Evolutionary conservation across 2,888 invertebrate species (phyloP).

Genomic region (Scelioninae gen. 2): DNA sequence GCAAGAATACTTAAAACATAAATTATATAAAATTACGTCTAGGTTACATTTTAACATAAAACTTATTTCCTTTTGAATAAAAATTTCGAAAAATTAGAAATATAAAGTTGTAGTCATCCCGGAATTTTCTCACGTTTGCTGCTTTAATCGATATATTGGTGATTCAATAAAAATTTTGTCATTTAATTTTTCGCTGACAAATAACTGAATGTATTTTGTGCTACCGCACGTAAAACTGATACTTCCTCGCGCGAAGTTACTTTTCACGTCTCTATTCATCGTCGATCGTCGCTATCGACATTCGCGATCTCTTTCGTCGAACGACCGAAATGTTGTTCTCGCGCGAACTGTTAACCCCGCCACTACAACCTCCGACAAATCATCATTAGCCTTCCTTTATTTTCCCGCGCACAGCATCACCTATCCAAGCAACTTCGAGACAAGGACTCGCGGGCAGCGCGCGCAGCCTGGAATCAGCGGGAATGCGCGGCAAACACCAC

Average conservation of each 20-base stretch:
- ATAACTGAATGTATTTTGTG: too few relatives aligned
- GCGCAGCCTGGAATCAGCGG: conserved; percentile 33
- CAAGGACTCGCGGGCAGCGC: conserved; percentile 19
- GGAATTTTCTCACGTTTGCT: too few relatives aligned
- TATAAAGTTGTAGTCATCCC: too few relatives aligned
- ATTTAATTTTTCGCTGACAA: too few relatives aligned
- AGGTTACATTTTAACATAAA: too few relatives aligned
- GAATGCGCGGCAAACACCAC: conserved; percentile 46
- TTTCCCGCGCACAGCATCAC: conserved; percentile 35
- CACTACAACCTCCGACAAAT: conserved; percentile 17
- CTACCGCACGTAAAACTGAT: too few relatives aligned
- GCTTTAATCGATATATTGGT: too few relatives aligned
- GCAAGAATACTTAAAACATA: too few relatives aligned
- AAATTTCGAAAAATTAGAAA: too few relatives aligned
- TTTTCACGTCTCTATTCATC: conserved; percentile 4
- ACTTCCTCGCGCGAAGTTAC: background rate
- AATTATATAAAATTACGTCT: too few relatives aligned
- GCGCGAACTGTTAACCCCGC: background rate
- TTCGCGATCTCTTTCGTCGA: conserved; percentile 21
- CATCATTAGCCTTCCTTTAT: conserved; percentile 41
- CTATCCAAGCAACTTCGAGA: conserved; percentile 47
- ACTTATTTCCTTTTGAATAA: too few relatives aligned
- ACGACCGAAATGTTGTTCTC: conserved; percentile 5
- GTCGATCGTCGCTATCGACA: conserved; percentile 1
- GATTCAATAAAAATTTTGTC: too few relatives aligned